phyloP scores from a whole-genome alignment of 2,888 invertebrate species.

The Ophion obscuratus region DNA sequence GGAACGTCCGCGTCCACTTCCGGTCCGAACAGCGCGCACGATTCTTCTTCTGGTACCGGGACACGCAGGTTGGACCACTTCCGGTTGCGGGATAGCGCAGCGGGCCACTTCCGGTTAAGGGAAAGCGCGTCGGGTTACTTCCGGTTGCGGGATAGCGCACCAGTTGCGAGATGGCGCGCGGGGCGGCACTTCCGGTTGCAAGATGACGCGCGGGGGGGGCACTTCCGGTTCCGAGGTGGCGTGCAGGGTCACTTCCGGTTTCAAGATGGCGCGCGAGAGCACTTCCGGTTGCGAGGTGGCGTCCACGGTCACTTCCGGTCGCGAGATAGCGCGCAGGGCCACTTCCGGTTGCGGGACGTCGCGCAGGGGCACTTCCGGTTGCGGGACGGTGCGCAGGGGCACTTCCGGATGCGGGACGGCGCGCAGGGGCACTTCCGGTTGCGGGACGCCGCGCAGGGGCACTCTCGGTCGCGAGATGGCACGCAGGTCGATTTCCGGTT shows the following conservation, averaged over 20 bases:
- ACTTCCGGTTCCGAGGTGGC: neutral
- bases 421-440: neutral
- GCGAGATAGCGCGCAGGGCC: neutral
- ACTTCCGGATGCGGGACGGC: neutral
- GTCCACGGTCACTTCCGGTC: neutral
- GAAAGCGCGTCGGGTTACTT: no score
- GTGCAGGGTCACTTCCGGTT: neutral
- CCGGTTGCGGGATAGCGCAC: no score
- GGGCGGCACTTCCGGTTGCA: neutral
- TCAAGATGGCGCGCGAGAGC: neutral
- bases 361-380: neutral
- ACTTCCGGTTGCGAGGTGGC: neutral
- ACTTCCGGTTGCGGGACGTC: neutral
- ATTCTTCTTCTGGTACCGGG: no score
- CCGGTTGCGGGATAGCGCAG: neutral
- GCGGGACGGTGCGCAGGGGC: neutral
- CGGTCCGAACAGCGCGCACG: no score
- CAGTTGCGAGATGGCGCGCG: no score
- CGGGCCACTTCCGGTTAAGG: no score
- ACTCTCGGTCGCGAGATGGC: no score
- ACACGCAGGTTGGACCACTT: constrained; percentile 38
- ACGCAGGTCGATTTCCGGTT: neutral
- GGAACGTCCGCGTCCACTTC: no score
- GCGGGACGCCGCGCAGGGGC: no score
- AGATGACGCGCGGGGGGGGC: neutral